Base-by-base conservation (phyloP, 2,113 vertebrate genomes). In the Microcebus lehilahytsara region DNA sequence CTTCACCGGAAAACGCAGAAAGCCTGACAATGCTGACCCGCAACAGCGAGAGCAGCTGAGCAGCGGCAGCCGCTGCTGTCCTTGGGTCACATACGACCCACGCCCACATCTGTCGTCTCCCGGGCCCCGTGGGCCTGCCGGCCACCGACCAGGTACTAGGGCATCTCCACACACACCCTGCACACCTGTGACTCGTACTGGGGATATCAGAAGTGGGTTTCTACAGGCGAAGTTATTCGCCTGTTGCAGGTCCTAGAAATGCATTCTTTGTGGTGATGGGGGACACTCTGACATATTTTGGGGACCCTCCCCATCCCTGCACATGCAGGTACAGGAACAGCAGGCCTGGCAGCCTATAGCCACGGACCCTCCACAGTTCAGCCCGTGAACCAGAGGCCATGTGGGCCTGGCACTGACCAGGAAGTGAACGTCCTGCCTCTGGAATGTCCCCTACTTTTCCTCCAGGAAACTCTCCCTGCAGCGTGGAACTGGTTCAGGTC, bases 41-140 rank as follows among this genome's bases (percentile, higher is more conserved):
- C 19, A 60, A 42, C 22, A 42, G 71, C 2, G 1, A 37, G 37
- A 74, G 12, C 23, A 49, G 16, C 4, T 0, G 42, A 42, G n/a
- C 67, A n/a, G 19, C 8, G 1, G 46, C 23, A 6, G 40, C 40
- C 22, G 8, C 42, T 5, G 13, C 42, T 7, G 9, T 3, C 1
- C 27, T 8, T 6, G 42, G 32, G 13, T 14, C 74, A 6, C 62
- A 30, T 30, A 4, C 37, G 32, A 79, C 32, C 69, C 13, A 1
- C 10, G 5, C 25, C 34, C 4, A 5, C 13, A 0, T 34, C 51
- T 32, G 2, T 32, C 13, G 8, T 78, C 34, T 77, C 17, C 60
- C 40, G 30, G 69, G 23, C 25, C 32, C 74, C 6, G 1, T 3
- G 30, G 74, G 20, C 62, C 60, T 67, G 49, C 27, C 7, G 1